Evolutionary conservation across 1,140 invertebrate species (phyloP).

Genomic region (Augochlora pura): DNA sequence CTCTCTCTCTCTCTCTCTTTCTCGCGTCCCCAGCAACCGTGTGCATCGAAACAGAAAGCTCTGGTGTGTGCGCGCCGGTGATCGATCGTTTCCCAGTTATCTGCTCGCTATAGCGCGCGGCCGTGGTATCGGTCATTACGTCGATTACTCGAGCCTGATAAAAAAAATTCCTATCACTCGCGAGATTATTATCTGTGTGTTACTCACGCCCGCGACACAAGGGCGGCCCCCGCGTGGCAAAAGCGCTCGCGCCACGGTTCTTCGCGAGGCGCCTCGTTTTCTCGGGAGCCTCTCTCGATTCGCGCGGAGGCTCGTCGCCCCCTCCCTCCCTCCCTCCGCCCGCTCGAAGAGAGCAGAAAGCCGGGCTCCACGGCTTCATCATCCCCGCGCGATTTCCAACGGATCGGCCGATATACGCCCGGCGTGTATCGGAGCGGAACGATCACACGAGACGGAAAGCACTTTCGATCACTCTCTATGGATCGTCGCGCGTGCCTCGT

Average conservation of each 20-base stretch:
- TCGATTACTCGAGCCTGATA: not conserved
- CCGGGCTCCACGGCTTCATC: not conserved
- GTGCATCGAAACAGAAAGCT: not conserved
- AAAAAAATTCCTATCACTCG: slow-evolving; percentile 11
- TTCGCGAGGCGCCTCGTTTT: no score
- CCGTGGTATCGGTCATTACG: not conserved
- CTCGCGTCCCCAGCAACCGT: not conserved
- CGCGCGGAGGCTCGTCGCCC: no score
- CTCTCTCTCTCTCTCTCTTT: no score
- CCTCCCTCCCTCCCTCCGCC: no score
- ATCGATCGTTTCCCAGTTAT: slow-evolving; percentile 3
- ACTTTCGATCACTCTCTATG: not conserved
- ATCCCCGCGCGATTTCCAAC: not conserved
- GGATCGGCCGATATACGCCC: no score
- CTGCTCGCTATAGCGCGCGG: not conserved
- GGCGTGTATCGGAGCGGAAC: not conserved
- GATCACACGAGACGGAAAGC: not conserved
- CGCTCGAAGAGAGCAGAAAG: no score
- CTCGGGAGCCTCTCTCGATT: no score
- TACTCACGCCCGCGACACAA: not conserved
- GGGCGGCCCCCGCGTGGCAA: no score
- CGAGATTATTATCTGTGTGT: slow-evolving; percentile 3
- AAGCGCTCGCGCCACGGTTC: no score
- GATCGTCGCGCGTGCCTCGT: no score
- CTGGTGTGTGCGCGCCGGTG: not conserved